Evolutionary conservation across 1,140 invertebrate genomes (phyloP).

Genomic region (Teleogryllus occipitalis): DNA sequence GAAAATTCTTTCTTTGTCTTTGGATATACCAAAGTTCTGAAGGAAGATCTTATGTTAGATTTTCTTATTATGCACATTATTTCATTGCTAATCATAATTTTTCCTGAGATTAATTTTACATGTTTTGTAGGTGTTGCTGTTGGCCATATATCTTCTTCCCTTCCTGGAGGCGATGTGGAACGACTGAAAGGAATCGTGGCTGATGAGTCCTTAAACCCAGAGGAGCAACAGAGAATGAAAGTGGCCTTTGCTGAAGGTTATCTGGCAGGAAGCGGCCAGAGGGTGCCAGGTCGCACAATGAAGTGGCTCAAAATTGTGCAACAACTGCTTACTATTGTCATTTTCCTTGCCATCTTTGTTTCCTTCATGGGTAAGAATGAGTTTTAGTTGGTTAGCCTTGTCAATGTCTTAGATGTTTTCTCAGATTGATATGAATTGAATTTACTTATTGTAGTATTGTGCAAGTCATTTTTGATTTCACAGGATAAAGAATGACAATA

Average conservation of each 20-base stretch:
- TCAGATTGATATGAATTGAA: no score
- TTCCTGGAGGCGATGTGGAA: not conserved
- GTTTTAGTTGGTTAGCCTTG: no score
- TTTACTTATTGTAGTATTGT: no score
- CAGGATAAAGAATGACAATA: no score
- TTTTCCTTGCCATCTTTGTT: slow-evolving; percentile 66
- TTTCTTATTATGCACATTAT: not conserved
- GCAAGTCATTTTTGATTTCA: no score
- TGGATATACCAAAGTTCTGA: not conserved
- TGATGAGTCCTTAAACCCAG: slow-evolving; percentile 34
- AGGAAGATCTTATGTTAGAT: not conserved
- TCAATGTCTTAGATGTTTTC: no score
- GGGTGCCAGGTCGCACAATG: slow-evolving; percentile 50
- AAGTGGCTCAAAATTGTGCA: slow-evolving; percentile 60
- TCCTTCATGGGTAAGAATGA: slow-evolving; percentile 52
- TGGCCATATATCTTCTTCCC: not conserved
- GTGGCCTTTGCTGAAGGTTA: slow-evolving; percentile 88
- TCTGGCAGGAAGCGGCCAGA: slow-evolving; percentile 51
- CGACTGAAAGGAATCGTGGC: slow-evolving; percentile 29
- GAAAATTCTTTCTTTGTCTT: not conserved
- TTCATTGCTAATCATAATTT: no score
- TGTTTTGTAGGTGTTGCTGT: not conserved
- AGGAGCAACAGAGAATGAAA: slow-evolving; percentile 65
- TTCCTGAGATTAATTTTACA: not conserved
- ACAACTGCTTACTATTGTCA: slow-evolving; percentile 61